Percentiles rank a stretch among this genome's conserved stretches.
Evolutionary conservation across 2,888 invertebrate species (phyloP).

Genomic region (Sclerodermus sp.): DNA sequence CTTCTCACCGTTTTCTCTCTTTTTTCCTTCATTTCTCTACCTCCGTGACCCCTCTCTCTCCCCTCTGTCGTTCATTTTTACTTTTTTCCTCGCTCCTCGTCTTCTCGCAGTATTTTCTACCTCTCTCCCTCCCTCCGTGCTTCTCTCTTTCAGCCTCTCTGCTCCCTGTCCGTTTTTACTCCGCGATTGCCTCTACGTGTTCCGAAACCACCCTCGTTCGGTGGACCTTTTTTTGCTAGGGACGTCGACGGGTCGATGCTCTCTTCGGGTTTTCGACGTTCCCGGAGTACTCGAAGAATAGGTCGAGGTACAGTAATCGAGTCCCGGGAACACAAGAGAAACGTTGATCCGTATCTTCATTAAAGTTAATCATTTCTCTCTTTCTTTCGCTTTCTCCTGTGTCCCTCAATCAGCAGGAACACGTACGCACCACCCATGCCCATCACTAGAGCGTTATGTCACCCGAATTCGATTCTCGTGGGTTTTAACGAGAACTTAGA

Average conservation of each 20-base stretch:
- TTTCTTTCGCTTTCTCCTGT: too few species aligned
- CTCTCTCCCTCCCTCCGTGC: neutral
- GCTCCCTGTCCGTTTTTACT: neutral
- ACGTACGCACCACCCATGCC: too few species aligned
- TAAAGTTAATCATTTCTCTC: too few species aligned
- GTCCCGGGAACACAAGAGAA: too few species aligned
- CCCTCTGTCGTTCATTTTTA: constrained; percentile 3
- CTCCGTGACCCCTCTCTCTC: constrained; percentile 1
- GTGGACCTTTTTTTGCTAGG: neutral
- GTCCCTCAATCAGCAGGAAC: too few species aligned
- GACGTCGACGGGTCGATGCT: neutral
- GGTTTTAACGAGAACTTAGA: too few species aligned
- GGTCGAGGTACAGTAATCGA: too few species aligned
- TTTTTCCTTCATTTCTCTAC: neutral
- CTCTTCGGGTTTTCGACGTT: neutral
- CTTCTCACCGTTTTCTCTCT: neutral
- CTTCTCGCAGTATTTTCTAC: too few species aligned
- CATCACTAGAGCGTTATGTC: too few species aligned
- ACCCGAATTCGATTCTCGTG: too few species aligned
- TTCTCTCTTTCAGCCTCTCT: constrained; percentile 8
- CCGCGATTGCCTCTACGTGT: constrained; percentile 1
- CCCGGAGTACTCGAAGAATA: neutral
- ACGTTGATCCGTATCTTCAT: too few species aligned
- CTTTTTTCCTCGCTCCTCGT: constrained; percentile 6
- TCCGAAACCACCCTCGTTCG: constrained; percentile 3